A percentile compares a stretch with the other conserved stretches of the same genome.
phyloP scores from a whole-genome alignment of 2,888 invertebrate genomes.

The Cremastobaeus sp. region DNA sequence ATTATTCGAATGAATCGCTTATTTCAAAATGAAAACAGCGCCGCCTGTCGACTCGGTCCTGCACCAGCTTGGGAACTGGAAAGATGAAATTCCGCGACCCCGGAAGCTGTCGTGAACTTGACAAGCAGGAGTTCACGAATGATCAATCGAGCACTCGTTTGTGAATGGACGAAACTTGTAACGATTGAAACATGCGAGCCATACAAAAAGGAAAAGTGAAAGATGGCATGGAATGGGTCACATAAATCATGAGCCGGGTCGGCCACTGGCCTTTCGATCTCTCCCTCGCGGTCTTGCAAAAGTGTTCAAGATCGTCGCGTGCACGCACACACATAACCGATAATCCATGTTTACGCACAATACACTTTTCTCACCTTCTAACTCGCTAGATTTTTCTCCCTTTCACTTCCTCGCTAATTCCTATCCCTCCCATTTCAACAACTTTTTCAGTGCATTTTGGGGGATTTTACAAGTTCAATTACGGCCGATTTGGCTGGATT shows the following conservation, averaged over 20 bases:
- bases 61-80: too few relatives aligned
- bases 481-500: too few relatives aligned
- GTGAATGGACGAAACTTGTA: conserved; percentile 38
- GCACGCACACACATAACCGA: too few relatives aligned
- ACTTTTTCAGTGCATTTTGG: too few relatives aligned
- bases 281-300: conserved; percentile 35
- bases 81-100: conserved; percentile 6
- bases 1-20: too few relatives aligned
- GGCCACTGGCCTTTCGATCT: conserved; percentile 71
- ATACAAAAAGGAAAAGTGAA: conserved; percentile 69
- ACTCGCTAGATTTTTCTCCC: conserved; percentile 8
- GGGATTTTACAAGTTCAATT: too few relatives aligned
- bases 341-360: too few relatives aligned
- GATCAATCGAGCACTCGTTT: conserved; percentile 31
- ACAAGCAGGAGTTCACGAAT: conserved; percentile 41
- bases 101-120: conserved; percentile 32
- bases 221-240: conserved; percentile 69
- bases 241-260: conserved; percentile 73
- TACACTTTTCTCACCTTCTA: conserved; percentile 13
- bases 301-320: not conserved
- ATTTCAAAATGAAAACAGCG: too few relatives aligned
- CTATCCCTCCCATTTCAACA: conserved; percentile 26
- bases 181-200: conserved; percentile 29
- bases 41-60: not conserved
- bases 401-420: conserved; percentile 54